phyloP scores from a whole-genome alignment of 2,888 invertebrate genomes.

The Clanis bilineata region DNA sequence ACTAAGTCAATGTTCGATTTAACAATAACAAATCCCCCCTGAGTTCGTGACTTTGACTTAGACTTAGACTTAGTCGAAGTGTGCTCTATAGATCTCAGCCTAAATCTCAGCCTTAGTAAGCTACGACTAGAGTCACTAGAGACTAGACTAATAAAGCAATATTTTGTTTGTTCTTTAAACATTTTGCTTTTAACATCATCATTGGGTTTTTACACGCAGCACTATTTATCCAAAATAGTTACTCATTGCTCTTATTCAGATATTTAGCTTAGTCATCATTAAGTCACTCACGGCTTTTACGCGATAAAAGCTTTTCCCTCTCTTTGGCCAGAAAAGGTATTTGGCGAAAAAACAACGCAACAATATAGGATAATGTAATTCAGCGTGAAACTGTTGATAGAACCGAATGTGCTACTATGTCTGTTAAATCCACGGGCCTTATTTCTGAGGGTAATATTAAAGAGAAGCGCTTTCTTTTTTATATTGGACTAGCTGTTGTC shows the following conservation, averaged over 20 bases:
- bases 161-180: too few species aligned
- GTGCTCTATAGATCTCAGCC: too few species aligned
- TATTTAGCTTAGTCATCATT: conserved; percentile 15
- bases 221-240: not conserved
- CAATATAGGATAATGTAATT: conserved; percentile 49
- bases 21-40: too few species aligned
- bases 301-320: conserved; percentile 24
- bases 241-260: not conserved
- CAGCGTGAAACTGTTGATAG: conserved; percentile 47
- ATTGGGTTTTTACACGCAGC: not conserved
- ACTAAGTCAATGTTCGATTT: too few species aligned
- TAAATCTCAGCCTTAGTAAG: too few species aligned
- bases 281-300: conserved; percentile 20
- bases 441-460: conserved; percentile 33
- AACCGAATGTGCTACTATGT: conserved; percentile 38
- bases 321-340: conserved; percentile 24
- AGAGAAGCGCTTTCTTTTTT: conserved; percentile 24
- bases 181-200: not conserved
- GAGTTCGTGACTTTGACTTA: too few species aligned
- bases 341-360: conserved; percentile 29
- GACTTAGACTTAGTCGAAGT: too few species aligned
- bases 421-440: conserved; percentile 37
- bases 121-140: too few species aligned
- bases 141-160: too few species aligned
- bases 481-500: not conserved